Base-by-base conservation (phyloP, 2,888 invertebrate species). In the Tachystola acroxantha region DNA sequence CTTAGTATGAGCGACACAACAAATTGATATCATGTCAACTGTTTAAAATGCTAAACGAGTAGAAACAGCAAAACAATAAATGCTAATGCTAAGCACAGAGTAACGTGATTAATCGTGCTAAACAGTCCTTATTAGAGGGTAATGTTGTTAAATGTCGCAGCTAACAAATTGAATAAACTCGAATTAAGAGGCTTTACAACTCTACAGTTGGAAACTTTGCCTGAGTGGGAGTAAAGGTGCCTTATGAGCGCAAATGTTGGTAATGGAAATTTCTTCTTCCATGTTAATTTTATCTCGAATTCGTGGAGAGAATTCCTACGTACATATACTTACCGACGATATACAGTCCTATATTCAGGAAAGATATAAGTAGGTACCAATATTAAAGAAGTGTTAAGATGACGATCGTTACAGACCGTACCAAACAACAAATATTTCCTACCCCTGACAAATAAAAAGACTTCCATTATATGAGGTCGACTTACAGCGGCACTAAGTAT, bases 81-180 rank as follows among this genome's bases (percentile, higher is more conserved):
- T 65, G 64, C 54, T 64, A 63, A 67, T 61, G 51, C 59, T 64
- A 56, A 69, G 60, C 57, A 52, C 53, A 46, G 50, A 44, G 50
- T 61, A 65, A 62, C 54, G 58, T 68, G 68, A 76, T 77, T 76
- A 74, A 75, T 68, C 62, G 60, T 65, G 64, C 63, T 70, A 66
- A 74, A 65, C 62, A 66, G 57, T 60, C 60, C 53, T 66, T 70
- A 71, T 73, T 69, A 62, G 48, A 57, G 57, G 59, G 61, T 69
- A 62, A 70, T 65, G 61, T 65, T 61, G 59, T 59, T 70, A 60
- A 57, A 58, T 53, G 56, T 60, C 56, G 54, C 49, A 53, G 56
- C 54, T 60, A 65, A 66, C 62, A 59, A 68, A 69, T 64, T 58
- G 58, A 61, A 59, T 53, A 62, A 59, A 65, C 54, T 50, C 40